Evolutionary conservation across 2,888 invertebrate genomes (phyloP).

Genomic region (Elegia similella): DNA sequence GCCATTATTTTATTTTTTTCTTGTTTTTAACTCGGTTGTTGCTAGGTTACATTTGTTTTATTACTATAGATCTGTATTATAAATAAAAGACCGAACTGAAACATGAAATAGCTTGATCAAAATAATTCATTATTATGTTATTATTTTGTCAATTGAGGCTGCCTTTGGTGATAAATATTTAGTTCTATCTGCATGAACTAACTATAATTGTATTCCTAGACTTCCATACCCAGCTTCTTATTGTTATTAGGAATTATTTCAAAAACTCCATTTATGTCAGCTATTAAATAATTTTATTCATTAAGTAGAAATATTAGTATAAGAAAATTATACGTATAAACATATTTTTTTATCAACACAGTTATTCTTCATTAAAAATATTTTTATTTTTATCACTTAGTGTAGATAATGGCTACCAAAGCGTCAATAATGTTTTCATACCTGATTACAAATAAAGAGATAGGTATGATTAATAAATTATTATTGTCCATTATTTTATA

Average conservation of each 20-base stretch:
- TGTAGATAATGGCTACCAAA: constrained; percentile 11
- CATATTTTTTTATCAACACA: constrained; percentile 29
- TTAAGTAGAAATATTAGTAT: constrained; percentile 33
- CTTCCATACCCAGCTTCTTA: neutral
- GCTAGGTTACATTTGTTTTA: neutral
- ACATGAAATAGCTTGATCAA: neutral
- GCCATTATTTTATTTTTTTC: neutral
- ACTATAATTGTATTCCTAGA: constrained; percentile 32
- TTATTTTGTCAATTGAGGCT: neutral
- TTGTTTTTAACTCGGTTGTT: neutral
- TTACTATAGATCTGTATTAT: neutral
- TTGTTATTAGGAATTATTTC: neutral
- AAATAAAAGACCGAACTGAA: constrained; percentile 23
- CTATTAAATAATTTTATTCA: constrained; percentile 21
- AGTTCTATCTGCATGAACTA: neutral
- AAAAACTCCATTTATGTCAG: neutral
- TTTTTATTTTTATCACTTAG: constrained; percentile 8
- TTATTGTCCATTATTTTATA: neutral
- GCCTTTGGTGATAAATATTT: neutral
- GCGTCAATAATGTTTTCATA: constrained; percentile 11
- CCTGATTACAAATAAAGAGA: constrained; percentile 17
- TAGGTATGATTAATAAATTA: constrained; percentile 2
- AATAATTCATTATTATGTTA: neutral
- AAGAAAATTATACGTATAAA: constrained; percentile 33
- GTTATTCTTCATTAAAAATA: constrained; percentile 27